These are phyloP conservation scores for Rousettus madagascariensis DNA, from an alignment of 2,797 vertebrate species.

Conservation along the genomic window DNA sequence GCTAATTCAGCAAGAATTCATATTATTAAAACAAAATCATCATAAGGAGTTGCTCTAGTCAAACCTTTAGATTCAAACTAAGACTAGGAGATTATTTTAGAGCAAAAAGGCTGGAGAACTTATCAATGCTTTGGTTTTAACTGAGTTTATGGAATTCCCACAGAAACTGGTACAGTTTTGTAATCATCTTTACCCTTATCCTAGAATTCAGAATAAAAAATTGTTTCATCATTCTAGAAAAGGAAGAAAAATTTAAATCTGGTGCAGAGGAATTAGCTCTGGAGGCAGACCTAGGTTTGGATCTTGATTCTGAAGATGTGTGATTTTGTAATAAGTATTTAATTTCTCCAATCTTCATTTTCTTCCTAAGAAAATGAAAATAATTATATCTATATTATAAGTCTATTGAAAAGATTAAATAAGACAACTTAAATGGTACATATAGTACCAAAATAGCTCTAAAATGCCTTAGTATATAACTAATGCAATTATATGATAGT, in stretches of 20 bases:
- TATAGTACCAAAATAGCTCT: neutral
- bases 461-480: neutral
- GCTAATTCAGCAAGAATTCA: neutral
- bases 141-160: neutral
- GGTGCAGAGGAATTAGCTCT: neutral
- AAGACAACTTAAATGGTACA: neutral
- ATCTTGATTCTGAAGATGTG: neutral
- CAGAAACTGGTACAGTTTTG: neutral
- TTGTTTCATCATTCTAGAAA: neutral
- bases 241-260: neutral
- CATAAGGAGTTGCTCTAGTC: neutral
- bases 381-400: neutral
- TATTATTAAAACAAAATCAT: neutral
- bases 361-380: neutral
- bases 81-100: neutral
- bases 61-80: neutral
- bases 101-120: neutral
- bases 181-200: neutral
- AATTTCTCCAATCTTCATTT: neutral
- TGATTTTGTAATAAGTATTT: neutral
- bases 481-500: neutral
- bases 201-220: neutral
- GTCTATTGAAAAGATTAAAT: neutral
- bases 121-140: slow-evolving; percentile 10
- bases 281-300: neutral